Evolutionary conservation across 2,113 vertebrate species (phyloP).

Genomic region (Calyptommatus sinebrachiatus): DNA sequence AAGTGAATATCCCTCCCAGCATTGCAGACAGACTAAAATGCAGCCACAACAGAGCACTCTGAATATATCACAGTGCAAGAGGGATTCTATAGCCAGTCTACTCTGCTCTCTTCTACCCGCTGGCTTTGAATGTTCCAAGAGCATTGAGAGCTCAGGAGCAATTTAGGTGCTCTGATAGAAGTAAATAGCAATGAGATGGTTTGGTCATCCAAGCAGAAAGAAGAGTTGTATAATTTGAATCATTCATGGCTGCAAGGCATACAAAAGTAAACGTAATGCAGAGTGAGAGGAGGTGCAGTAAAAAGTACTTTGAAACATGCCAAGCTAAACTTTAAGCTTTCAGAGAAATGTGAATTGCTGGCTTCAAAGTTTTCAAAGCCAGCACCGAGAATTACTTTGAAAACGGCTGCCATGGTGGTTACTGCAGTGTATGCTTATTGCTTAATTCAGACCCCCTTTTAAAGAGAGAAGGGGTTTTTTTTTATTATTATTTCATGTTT

Average conservation of each 20-base stretch:
- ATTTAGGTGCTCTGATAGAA: conserved; percentile 22
- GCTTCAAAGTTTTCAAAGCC: conserved; percentile 39
- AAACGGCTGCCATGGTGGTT: conserved; percentile 18
- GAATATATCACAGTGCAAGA: neutral
- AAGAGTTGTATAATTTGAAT: conserved; percentile 18
- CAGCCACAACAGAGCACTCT: neutral
- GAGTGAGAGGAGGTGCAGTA: neutral
- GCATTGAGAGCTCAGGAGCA: neutral
- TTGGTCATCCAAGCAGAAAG: conserved; percentile 32
- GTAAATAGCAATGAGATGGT: conserved; percentile 23
- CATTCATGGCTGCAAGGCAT: conserved; percentile 24
- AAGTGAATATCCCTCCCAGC: too few species aligned
- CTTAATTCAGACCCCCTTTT: conserved; percentile 37
- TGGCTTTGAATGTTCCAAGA: neutral
- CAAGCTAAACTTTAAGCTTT: conserved; percentile 37
- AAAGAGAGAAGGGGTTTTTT: neutral
- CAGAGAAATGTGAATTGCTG: conserved; percentile 36
- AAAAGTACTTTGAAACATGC: conserved; percentile 45
- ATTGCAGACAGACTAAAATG: neutral
- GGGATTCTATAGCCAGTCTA: neutral
- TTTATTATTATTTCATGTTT: conserved; percentile 26
- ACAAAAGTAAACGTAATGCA: conserved; percentile 24
- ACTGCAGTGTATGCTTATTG: conserved; percentile 26
- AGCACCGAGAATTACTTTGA: conserved; percentile 29
- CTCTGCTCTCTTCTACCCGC: neutral